Conservation (phyloP, 2,113 vertebrate species). For the Synodontis membranacea region DNA sequence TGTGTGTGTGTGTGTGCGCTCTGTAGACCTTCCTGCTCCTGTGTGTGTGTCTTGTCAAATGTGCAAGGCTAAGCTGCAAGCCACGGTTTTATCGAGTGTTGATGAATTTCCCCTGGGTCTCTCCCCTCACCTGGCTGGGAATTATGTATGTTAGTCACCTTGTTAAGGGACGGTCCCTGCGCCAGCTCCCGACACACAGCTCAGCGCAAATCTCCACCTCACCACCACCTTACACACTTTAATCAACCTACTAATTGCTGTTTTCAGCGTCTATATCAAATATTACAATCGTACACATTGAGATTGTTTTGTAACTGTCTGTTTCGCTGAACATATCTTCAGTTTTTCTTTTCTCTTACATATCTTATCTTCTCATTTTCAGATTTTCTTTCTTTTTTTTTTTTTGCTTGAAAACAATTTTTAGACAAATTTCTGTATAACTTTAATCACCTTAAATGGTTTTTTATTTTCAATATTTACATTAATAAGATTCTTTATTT, state of each 20-base stretch:
- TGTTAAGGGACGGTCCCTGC: slow-evolving; percentile 55
- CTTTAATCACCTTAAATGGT: neutral
- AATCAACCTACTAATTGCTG: too few relatives aligned
- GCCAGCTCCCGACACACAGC: neutral
- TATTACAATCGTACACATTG: neutral
- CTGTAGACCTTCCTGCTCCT: slow-evolving; percentile 23
- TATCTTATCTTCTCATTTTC: neutral
- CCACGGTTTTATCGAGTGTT: slow-evolving; percentile 43
- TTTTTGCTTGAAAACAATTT: neutral
- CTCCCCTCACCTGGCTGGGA: slow-evolving; percentile 62
- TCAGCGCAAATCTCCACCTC: slow-evolving; percentile 19
- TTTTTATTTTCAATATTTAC: neutral
- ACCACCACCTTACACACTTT: neutral
- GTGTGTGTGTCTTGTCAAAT: slow-evolving; percentile 4
- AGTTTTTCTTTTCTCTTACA: neutral
- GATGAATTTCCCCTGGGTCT: slow-evolving; percentile 61
- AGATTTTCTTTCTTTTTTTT: neutral
- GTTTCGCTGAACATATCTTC: neutral
- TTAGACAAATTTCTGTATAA: neutral
- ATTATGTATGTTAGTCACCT: slow-evolving; percentile 59
- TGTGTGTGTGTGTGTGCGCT: neutral
- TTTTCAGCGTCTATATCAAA: neutral
- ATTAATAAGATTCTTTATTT: neutral
- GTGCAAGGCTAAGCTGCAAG: slow-evolving; percentile 13
- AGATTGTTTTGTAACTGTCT: neutral